Base-by-base conservation (phyloP, 92 coral and sea anemone genomes). In the Heteractis magnifica region DNA sequence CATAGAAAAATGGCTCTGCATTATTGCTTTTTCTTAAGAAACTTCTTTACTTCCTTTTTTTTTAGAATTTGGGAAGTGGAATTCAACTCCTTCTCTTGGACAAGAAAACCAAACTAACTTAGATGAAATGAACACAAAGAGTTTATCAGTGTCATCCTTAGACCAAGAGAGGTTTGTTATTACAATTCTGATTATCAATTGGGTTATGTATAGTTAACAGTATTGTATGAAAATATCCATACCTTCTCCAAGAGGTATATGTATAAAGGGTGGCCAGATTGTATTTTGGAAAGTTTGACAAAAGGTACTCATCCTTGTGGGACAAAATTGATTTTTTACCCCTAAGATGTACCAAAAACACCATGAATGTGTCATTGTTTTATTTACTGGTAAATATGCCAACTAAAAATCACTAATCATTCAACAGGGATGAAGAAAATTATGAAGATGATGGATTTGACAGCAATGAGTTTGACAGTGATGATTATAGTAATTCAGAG, bases 361-460 rank as follows among this genome's bases (percentile, higher is more conserved):
- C 44, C 0, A 2, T 34, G 44, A 34, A 34, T 34, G 44, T 34
- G 44, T 34, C 44, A 34, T 34, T 34, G 44, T 34, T 34, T 34
- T 34, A 2, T 34, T 34, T 34, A 34, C 44, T 34, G 44, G 44
- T 34, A 34, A 34, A 34, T 2, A 34, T 34, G 44, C 44, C 44
- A 34, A 34, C 44, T 34, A 34, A 34, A 34, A 34, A 34, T 77
- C 51, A 6, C 13, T 51, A 11, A 51, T 23, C 53, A 71, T 49
- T 34, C 15, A 78, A 80, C 62, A 51, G 72, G 26, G 83, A 70
- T 62, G 89, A 79, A 49, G 70, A 55, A 16, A 51, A 79, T 26
- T 75, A 77, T 76, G 91, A 89, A 18, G 90, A 91, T 21, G 94
- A 94, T 79, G 98, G 89, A 10, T 92, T 86, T 86, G 96, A 90